Conservation (phyloP, 2,113 vertebrate genomes). For the Burhinus bistriatus region DNA sequence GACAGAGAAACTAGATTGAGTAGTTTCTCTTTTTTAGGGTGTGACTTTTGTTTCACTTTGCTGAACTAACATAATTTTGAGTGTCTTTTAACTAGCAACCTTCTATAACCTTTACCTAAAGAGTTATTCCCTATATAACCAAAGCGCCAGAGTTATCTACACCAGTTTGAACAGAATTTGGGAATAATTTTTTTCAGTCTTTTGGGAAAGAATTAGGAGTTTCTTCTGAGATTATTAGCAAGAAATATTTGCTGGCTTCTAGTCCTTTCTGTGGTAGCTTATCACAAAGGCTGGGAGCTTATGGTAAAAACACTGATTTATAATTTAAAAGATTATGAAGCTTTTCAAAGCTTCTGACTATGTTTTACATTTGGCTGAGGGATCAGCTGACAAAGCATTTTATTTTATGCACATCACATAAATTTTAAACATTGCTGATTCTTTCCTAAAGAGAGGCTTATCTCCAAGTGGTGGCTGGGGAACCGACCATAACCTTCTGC, state of each 20-base stretch:
- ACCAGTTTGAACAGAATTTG: not conserved
- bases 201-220: not conserved
- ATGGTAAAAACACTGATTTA: not conserved
- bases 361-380: not conserved
- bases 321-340: not conserved
- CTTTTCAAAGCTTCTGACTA: not conserved
- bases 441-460: constrained; percentile 6
- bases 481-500: not conserved
- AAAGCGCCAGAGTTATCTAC: not conserved
- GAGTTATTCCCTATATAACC: not conserved
- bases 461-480: not conserved
- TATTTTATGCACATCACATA: not conserved
- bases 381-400: constrained; percentile 8
- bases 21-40: not conserved
- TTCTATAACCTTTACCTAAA: not conserved
- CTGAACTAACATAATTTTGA: not conserved
- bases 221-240: not conserved
- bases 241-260: not conserved
- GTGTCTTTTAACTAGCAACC: not conserved
- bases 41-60: not conserved
- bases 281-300: not conserved
- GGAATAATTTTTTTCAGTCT: not conserved
- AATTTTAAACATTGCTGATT: constrained; percentile 18
- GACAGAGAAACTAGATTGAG: not conserved
- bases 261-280: not conserved